Conservation (phyloP, 2,797 vertebrate genomes). For the Nyctalus aviator region DNA sequence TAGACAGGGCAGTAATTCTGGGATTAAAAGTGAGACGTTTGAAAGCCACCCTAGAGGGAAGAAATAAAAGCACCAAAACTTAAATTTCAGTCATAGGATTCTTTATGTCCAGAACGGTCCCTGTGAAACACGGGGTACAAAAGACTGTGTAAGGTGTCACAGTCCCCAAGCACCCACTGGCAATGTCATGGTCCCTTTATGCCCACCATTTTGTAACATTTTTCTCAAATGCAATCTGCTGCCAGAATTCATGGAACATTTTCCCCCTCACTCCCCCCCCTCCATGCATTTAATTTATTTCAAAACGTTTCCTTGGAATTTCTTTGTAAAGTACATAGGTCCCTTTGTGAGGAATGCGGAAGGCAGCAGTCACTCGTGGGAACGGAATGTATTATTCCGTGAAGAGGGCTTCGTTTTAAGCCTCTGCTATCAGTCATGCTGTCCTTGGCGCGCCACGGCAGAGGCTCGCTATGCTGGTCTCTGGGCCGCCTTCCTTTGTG, state of each 20-base stretch:
- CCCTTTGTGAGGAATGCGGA: neutral
- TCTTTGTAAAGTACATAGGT: neutral
- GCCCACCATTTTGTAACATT: neutral
- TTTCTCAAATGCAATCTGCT: slow-evolving; percentile 28
- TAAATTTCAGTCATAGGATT: neutral
- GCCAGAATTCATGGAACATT: neutral
- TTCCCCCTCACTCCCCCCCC: no score
- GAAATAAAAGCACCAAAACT: slow-evolving; percentile 24
- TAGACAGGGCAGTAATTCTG: slow-evolving; percentile 66
- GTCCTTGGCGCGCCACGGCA: slow-evolving; percentile 12
- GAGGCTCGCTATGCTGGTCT: neutral
- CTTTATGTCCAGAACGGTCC: neutral
- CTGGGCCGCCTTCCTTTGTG: neutral
- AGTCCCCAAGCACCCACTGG: neutral
- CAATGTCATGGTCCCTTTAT: neutral
- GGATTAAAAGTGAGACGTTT: slow-evolving; percentile 74
- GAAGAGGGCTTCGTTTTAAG: slow-evolving; percentile 68
- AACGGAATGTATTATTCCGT: slow-evolving; percentile 6
- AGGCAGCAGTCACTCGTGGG: slow-evolving; percentile 68
- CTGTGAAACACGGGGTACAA: neutral
- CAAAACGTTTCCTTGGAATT: slow-evolving; percentile 58
- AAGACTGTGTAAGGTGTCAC: neutral
- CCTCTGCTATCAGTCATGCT: neutral
- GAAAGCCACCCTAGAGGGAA: slow-evolving; percentile 49
- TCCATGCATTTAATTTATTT: slow-evolving; percentile 57